phyloP scores from a whole-genome alignment of 2,888 invertebrate genomes.

The Muschampia staudingeri region DNA sequence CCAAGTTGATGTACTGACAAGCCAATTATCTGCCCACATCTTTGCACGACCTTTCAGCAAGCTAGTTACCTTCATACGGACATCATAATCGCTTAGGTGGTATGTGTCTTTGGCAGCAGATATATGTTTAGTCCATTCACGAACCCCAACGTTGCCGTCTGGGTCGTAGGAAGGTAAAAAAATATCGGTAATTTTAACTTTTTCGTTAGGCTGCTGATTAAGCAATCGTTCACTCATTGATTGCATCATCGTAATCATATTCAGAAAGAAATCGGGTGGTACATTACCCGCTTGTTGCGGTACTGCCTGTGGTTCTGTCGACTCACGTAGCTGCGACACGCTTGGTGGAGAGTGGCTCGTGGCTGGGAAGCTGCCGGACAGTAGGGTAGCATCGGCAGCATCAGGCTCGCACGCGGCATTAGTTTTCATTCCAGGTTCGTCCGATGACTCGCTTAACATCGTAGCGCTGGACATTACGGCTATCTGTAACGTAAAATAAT shows the following conservation, averaged over 20 bases:
- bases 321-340: too few species aligned
- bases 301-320: background rate
- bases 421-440: too few species aligned
- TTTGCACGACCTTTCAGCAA: slow-evolving; percentile 70
- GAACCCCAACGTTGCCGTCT: slow-evolving; percentile 54
- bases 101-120: slow-evolving; percentile 22
- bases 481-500: too few species aligned
- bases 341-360: background rate
- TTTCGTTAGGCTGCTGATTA: slow-evolving; percentile 26
- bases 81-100: slow-evolving; percentile 52
- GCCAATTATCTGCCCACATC: slow-evolving; percentile 70
- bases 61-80: slow-evolving; percentile 69
- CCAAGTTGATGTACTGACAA: slow-evolving; percentile 68
- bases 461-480: too few species aligned
- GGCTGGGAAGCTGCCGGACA: too few species aligned
- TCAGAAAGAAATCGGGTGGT: background rate
- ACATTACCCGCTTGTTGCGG: background rate
- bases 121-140: slow-evolving; percentile 59
- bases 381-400: too few species aligned
- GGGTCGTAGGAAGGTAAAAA: slow-evolving; percentile 61
- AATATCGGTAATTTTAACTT: slow-evolving; percentile 45
- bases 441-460: too few species aligned
- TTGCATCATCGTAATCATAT: slow-evolving; percentile 36
- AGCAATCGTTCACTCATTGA: slow-evolving; percentile 47
- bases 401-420: too few species aligned